phyloP scores from a whole-genome alignment of 2,888 invertebrate species.

The Diadromus collaris region DNA sequence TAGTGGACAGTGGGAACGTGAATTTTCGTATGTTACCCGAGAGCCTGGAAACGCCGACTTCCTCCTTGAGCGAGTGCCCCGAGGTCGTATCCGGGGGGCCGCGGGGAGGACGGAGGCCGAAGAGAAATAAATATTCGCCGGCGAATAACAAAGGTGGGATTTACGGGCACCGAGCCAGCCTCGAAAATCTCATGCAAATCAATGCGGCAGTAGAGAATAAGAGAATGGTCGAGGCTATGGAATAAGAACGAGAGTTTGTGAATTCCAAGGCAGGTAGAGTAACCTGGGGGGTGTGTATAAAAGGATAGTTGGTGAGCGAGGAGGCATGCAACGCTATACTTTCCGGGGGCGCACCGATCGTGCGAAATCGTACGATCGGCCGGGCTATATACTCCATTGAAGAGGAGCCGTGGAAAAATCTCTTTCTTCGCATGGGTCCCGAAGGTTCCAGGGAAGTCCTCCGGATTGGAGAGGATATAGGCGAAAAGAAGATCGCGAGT shows the following conservation, averaged over 20 bases:
- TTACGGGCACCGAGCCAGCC: slow-evolving; percentile 73
- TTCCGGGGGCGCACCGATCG: slow-evolving; percentile 39
- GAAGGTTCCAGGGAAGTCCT: slow-evolving; percentile 16
- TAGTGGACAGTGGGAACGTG: slow-evolving; percentile 47
- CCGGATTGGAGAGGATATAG: slow-evolving; percentile 34
- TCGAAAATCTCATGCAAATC: slow-evolving; percentile 76
- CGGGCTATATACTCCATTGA: slow-evolving; percentile 27
- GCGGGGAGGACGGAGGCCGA: slow-evolving; percentile 36
- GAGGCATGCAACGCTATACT: slow-evolving; percentile 20
- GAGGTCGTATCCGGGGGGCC: slow-evolving; percentile 59
- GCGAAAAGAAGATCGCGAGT: slow-evolving; percentile 50
- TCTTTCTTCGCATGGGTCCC: slow-evolving; percentile 22
- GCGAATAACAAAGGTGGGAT: slow-evolving; percentile 67
- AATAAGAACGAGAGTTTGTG: slow-evolving; percentile 51
- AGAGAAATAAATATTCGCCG: slow-evolving; percentile 60
- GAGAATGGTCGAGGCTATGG: slow-evolving; percentile 31
- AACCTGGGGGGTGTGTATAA: slow-evolving; percentile 10
- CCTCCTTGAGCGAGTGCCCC: slow-evolving; percentile 7
- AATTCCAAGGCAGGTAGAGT: slow-evolving; percentile 50
- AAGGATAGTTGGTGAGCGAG: neutral
- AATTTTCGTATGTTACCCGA: slow-evolving; percentile 42
- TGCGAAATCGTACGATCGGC: slow-evolving; percentile 39
- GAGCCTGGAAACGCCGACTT: neutral
- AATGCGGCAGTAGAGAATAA: slow-evolving; percentile 68
- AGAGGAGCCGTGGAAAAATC: slow-evolving; percentile 28